Evolutionary conservation across 2,888 invertebrate genomes (phyloP).

Genomic region (Elmis aenea): DNA sequence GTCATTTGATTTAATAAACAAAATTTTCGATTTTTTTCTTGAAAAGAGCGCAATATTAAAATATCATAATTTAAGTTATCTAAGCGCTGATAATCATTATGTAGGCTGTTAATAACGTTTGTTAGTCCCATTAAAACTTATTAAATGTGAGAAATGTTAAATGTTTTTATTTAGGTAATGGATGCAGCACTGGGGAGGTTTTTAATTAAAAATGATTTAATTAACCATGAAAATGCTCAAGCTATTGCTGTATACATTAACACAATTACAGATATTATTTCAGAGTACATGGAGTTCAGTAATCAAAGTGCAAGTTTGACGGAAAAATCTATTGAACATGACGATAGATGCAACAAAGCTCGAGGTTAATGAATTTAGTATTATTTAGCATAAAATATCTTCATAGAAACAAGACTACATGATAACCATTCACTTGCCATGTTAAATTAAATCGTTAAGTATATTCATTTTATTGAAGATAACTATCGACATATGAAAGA

Average conservation of each 20-base stretch:
- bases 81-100: too few species aligned
- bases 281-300: not conserved
- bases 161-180: slow-evolving; percentile 3
- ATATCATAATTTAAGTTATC: too few species aligned
- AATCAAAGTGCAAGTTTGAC: not conserved
- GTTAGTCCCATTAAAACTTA: too few species aligned
- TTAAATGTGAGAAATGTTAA: too few species aligned
- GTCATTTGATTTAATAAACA: too few species aligned
- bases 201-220: not conserved
- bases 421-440: not conserved
- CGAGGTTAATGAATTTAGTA: not conserved
- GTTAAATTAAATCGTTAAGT: not conserved
- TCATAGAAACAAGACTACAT: too few species aligned
- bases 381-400: too few species aligned
- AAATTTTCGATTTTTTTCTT: too few species aligned
- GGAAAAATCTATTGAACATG: not conserved
- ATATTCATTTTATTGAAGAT: slow-evolving; percentile 1
- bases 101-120: too few species aligned
- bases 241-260: slow-evolving; percentile 4
- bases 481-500: slow-evolving; percentile 8
- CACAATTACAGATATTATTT: not conserved
- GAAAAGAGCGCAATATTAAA: too few species aligned
- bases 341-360: not conserved
- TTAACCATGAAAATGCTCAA: slow-evolving; percentile 4
- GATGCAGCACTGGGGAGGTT: slow-evolving; percentile 2